Percentiles rank a stretch among this genome's conserved stretches.
These are phyloP conservation scores for Cylindroiulus punctatus DNA, from an alignment of 2,888 invertebrate genomes.

Conservation along the genomic window DNA sequence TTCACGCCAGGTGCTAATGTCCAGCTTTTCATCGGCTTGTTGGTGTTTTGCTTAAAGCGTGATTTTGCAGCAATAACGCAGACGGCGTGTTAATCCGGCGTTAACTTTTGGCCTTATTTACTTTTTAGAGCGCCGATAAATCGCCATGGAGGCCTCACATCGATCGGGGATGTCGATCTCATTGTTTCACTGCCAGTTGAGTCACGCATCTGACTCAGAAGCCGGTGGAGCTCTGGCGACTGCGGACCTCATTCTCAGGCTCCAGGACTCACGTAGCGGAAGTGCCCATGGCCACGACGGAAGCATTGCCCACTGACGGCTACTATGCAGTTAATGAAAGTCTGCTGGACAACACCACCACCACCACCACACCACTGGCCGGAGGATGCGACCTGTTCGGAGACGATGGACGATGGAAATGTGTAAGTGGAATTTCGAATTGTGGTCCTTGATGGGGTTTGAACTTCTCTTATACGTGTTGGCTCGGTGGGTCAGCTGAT, in stretches of 20 bases:
- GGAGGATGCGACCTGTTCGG: neutral
- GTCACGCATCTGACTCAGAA: conserved; percentile 36
- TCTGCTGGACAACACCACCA: neutral
- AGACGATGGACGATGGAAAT: conserved; percentile 10
- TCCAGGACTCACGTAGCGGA: neutral
- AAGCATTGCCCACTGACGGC: neutral
- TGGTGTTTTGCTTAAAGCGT: neutral
- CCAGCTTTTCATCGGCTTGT: neutral
- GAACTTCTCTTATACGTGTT: neutral
- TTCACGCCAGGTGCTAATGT: neutral
- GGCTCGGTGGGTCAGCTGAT: neutral
- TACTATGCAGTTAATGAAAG: conserved; percentile 1
- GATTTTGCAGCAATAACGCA: neutral
- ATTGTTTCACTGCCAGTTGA: conserved; percentile 5
- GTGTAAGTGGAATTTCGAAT: neutral
- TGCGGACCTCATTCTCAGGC: neutral
- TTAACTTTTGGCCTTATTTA: conserved; percentile 33
- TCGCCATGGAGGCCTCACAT: conserved; percentile 13
- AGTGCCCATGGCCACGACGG: neutral
- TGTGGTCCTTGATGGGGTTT: neutral
- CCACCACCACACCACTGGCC: neutral
- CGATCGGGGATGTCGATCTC: conserved; percentile 32
- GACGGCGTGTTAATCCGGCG: neutral
- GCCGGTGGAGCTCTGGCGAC: conserved; percentile 30
- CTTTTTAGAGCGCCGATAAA: conserved; percentile 14